These are phyloP conservation scores for Uloborus diversus DNA, from an alignment of 1,140 invertebrate species.

Conservation along the genomic window DNA sequence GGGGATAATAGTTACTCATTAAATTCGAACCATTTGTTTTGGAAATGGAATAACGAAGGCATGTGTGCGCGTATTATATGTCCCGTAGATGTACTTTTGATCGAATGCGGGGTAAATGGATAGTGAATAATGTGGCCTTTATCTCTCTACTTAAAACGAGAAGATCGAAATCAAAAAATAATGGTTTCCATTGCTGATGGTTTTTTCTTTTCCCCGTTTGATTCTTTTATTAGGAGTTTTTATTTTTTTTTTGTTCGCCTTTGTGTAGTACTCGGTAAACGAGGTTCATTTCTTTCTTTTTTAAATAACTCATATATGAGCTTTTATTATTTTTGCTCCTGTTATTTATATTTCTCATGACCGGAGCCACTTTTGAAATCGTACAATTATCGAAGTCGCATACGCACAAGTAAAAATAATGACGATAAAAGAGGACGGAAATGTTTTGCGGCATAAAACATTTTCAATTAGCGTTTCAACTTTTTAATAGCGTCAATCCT, in stretches of 20 bases:
- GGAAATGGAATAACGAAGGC: constrained; percentile 55
- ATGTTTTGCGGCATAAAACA: constrained; percentile 36
- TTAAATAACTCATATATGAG: constrained; percentile 18
- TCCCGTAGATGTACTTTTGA: constrained; percentile 51
- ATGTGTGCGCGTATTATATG: constrained; percentile 30
- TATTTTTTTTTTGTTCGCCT: constrained; percentile 8
- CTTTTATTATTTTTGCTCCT: constrained; percentile 27
- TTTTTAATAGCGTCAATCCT: constrained; percentile 47
- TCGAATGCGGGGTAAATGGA: constrained; percentile 51
- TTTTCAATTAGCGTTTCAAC: constrained; percentile 36
- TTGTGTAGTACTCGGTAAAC: constrained; percentile 32
- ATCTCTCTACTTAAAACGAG: constrained; percentile 52
- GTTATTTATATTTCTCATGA: neutral
- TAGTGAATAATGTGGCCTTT: constrained; percentile 53
- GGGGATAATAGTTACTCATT: constrained; percentile 54
- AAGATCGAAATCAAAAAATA: constrained; percentile 56
- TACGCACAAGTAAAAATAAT: constrained; percentile 21
- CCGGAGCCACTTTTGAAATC: constrained; percentile 46
- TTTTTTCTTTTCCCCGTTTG: constrained; percentile 5
- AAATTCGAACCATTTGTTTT: constrained; percentile 56
- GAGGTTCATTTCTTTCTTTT: constrained; percentile 22
- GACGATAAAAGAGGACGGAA: constrained; percentile 30
- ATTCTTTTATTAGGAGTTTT: constrained; percentile 32
- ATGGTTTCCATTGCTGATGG: constrained; percentile 20
- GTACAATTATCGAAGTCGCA: constrained; percentile 40